Evolutionary conservation across 2,113 vertebrate species (phyloP), one percentile per base, ranked within the genome.

Genomic region (Cyanoramphus novaezelandiae): DNA sequence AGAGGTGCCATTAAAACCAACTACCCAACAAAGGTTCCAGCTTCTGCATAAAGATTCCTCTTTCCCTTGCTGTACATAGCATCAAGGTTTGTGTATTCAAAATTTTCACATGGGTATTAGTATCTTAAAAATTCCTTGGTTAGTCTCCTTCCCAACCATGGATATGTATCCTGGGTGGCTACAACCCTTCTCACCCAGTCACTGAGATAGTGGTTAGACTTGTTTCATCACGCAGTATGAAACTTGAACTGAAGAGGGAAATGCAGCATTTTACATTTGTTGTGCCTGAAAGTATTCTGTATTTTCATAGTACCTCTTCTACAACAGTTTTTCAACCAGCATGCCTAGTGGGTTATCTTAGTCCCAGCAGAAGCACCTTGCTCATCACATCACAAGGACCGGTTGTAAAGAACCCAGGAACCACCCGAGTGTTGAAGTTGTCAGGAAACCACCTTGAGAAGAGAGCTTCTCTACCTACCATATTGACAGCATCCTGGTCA

Each of bases 401-500:
- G 28, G 31, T 23, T 87, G 52, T 11, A 21, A 88, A 70, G 25
- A 72, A 16, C 14, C 4, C 79, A 35, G n/a, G 39, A 64, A 24
- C 33, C 8, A 43, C 28, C 3, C 0, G 0, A 75, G 71, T 81
- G 46, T 4, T 31, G 49, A 74, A 3, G 0, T 2, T 41, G 39
- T 11, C 7, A 71, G 7, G 20, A 25, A 72, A 55, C 31, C 37
- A 62, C 35, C 20, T 5, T 15, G 29, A 86, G 59, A 71, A 71
- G 20, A 49, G 49, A 67, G 68, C 21, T 77, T 79, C 62, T 80
- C 46, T n/a, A 98, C 99, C 91, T 97, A 99, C 99, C 99, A 99
- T 99, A 95, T 99, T 99, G 92, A 99, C 98, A 0, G 99, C 99
- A 98, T 99, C 99, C 97, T 98, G 99, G 97, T 99, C 99, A 60